Conservation (phyloP, 2,113 vertebrate genomes). For the Prolemur simus region DNA sequence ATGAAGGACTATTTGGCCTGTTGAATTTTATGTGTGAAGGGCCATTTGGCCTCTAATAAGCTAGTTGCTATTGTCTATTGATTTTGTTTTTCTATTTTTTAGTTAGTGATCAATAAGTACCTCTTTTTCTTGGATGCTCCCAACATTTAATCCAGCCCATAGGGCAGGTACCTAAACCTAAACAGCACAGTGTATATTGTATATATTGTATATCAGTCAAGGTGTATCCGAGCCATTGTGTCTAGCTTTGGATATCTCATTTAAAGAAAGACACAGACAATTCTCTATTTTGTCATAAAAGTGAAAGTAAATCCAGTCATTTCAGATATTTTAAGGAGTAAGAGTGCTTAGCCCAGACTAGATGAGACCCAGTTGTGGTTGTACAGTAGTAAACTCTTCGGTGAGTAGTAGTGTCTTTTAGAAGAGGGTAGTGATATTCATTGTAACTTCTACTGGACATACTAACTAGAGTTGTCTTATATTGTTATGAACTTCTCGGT, state of each 20-base stretch:
- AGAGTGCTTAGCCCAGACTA: neutral
- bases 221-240: neutral
- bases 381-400: neutral
- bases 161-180: neutral
- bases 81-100: neutral
- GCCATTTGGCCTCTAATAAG: neutral
- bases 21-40: neutral
- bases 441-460: neutral
- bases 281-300: neutral
- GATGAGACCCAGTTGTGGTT: neutral
- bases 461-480: neutral
- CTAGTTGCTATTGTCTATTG: neutral
- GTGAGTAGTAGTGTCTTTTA: neutral
- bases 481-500: neutral
- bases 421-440: neutral
- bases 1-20: neutral
- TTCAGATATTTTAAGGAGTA: neutral
- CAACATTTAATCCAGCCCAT: neutral
- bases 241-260: neutral
- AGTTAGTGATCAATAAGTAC: neutral
- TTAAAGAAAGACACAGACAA: neutral
- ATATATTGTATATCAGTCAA: neutral
- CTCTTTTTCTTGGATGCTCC: neutral
- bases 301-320: neutral
- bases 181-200: neutral